Conservation (phyloP, 23 tunicate species). For the Halocynthia roretzi region DNA sequence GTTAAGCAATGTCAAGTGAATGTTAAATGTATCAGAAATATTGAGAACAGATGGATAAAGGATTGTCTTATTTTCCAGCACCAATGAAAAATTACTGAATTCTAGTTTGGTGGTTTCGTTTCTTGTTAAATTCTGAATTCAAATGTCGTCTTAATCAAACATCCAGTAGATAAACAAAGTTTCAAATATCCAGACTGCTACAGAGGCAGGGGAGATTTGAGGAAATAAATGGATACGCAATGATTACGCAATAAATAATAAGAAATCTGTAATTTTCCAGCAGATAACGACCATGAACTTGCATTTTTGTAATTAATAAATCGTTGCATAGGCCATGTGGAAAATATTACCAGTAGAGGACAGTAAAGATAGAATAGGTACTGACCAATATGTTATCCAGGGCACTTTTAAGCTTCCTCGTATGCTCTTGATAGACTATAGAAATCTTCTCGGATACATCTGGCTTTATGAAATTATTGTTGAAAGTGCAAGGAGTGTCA, state of each 20-base stretch:
- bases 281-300: too few species aligned
- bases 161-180: too few species aligned
- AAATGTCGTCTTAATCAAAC: too few species aligned
- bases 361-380: not conserved
- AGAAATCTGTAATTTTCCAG: too few species aligned
- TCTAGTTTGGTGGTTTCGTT: not conserved
- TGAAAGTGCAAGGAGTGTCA: slow-evolving; percentile 9
- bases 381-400: slow-evolving; percentile 64
- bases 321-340: too few species aligned
- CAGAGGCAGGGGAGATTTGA: not conserved
- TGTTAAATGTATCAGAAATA: too few species aligned
- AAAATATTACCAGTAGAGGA: too few species aligned
- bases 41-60: too few species aligned
- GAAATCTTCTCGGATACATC: slow-evolving; percentile 50
- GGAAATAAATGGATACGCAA: too few species aligned
- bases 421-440: slow-evolving; percentile 40
- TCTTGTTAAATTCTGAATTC: not conserved
- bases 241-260: too few species aligned
- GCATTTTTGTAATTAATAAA: not conserved
- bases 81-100: not conserved
- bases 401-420: slow-evolving; percentile 37
- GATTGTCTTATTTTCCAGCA: not conserved
- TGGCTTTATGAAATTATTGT: slow-evolving; percentile 25
- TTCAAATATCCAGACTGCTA: not conserved
- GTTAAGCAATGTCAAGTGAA: not conserved